These are phyloP conservation scores for Eurois occulta DNA, from an alignment of 2,888 invertebrate species.

Conservation along the genomic window DNA sequence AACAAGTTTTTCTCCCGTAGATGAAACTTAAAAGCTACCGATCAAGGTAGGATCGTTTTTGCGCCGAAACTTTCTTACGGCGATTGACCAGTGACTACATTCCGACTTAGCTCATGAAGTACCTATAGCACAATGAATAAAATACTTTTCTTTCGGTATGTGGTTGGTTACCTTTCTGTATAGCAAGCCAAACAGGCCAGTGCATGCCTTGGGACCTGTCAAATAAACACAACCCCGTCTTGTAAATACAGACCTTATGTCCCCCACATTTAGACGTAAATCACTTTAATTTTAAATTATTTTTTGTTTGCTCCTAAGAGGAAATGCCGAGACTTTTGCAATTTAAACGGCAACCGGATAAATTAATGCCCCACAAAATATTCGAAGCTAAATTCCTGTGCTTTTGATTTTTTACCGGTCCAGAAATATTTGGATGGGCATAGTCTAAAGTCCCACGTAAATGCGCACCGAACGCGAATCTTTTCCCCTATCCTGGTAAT, in stretches of 20 bases:
- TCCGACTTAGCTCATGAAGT: slow-evolving; percentile 32
- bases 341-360: slow-evolving; percentile 82
- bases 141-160: slow-evolving; percentile 79
- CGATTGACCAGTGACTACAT: slow-evolving; percentile 73
- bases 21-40: slow-evolving; percentile 51
- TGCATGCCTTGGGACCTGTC: slow-evolving; percentile 76
- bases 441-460: slow-evolving; percentile 41
- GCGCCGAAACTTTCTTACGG: slow-evolving; percentile 70
- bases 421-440: slow-evolving; percentile 44
- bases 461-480: not conserved
- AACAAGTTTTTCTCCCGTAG: slow-evolving; percentile 36
- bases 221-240: slow-evolving; percentile 76
- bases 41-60: slow-evolving; percentile 72
- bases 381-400: slow-evolving; percentile 54
- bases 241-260: slow-evolving; percentile 78
- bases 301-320: slow-evolving; percentile 82
- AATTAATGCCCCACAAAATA: slow-evolving; percentile 73
- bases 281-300: slow-evolving; percentile 65
- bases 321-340: slow-evolving; percentile 84
- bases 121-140: slow-evolving; percentile 68
- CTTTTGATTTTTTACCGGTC: slow-evolving; percentile 54
- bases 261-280: slow-evolving; percentile 68
- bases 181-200: slow-evolving; percentile 68
- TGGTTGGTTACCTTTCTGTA: slow-evolving; percentile 76
- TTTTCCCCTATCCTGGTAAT: slow-evolving; percentile 7